Percentiles rank a stretch among this genome's conserved stretches.
phyloP scores from a whole-genome alignment of 37 sponge, comb jelly and placozoan species.

The Halisarca cf. caerulea region DNA sequence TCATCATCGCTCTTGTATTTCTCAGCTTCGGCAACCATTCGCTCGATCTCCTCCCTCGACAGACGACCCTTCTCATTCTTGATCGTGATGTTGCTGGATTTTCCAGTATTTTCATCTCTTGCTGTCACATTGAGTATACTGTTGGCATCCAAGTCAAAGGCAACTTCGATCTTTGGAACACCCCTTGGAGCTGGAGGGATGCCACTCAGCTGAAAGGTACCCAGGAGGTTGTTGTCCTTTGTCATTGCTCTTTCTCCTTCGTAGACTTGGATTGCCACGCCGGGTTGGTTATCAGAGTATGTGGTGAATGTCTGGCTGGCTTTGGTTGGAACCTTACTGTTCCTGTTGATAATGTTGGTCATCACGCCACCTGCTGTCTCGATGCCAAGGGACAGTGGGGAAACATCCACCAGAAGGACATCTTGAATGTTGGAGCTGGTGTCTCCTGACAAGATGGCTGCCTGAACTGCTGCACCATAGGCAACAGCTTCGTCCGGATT shows the following conservation, averaged over 20 bases:
- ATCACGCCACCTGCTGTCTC: constrained; percentile 97
- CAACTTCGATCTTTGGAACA: constrained; percentile 82
- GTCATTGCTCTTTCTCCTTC: constrained; percentile 87
- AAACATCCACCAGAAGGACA: constrained; percentile 88
- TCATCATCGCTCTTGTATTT: constrained; percentile 75
- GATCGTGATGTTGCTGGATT: constrained; percentile 77
- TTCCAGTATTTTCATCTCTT: constrained; percentile 78
- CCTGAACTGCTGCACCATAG: constrained; percentile 96
- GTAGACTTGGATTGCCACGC: constrained; percentile 80
- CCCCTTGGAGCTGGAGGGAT: constrained; percentile 91
- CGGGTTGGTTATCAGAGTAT: constrained; percentile 89
- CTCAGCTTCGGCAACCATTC: constrained; percentile 85
- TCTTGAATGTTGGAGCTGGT: constrained; percentile 80
- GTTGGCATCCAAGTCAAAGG: constrained; percentile 86
- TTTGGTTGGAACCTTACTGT: constrained; percentile 74
- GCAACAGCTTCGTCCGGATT: constrained; percentile 97
- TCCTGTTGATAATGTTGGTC: constrained; percentile 76
- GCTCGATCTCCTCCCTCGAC: constrained; percentile 58
- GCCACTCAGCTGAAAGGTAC: constrained; percentile 78
- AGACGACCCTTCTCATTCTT: constrained; percentile 78
- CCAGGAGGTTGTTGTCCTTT: constrained; percentile 81
- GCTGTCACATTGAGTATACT: constrained; percentile 89
- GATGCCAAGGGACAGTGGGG: constrained; percentile 92
- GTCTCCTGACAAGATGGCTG: constrained; percentile 89
- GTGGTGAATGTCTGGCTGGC: constrained; percentile 84